Base-by-base conservation (phyloP, 2,888 invertebrate species). In the Dioctria rufipes region DNA sequence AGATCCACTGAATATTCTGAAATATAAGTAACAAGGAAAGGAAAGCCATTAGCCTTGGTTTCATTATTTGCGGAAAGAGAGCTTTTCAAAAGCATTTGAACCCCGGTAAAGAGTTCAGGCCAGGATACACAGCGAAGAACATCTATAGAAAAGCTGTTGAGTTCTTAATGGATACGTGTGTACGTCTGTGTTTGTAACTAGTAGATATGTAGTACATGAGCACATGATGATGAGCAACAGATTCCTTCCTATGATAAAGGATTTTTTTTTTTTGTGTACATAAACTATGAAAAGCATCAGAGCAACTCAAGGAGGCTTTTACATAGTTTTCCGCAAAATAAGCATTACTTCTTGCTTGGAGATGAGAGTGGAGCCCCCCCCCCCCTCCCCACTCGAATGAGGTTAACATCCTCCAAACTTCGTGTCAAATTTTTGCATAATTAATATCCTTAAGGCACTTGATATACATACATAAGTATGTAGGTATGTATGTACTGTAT, bases 1-100 rank as follows among this genome's bases (percentile, higher is more conserved):
- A 80, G 83, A 82, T 82, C 83, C 82, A 65, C 80, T 81, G 11
- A 83, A 83, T 77, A 82, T 71, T 80, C 83, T 83, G 81, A 66
- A 78, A 67, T 77, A 25, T 25, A 25, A 60, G 80, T 79, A 54
- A 81, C 73, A 49, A 25, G 25, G 79, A 82, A 82, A 79, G 42
- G 80, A 77, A 81, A 69, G 40, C 51, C 77, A 67, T 78, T 73
- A 67, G 63, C 77, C 49, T 77, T 77, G 58, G 73, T 40, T 58
- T 58, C 58, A 42, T 73, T 54, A 54, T 54, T 54, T 54, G 6
- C 11, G 11, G 54, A 54, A 46, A 46, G 11, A 25, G 25, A 54
- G 54, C 54, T 54, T 54, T 54, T 54, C 9, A 54, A 11, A n/a
- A 54, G 11, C 54, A n/a, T 54, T 54, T 54, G 54, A 54, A 54